Evolutionary conservation across 2,113 vertebrate species (phyloP).

Genomic region (Neolamprologus cancellatus): DNA sequence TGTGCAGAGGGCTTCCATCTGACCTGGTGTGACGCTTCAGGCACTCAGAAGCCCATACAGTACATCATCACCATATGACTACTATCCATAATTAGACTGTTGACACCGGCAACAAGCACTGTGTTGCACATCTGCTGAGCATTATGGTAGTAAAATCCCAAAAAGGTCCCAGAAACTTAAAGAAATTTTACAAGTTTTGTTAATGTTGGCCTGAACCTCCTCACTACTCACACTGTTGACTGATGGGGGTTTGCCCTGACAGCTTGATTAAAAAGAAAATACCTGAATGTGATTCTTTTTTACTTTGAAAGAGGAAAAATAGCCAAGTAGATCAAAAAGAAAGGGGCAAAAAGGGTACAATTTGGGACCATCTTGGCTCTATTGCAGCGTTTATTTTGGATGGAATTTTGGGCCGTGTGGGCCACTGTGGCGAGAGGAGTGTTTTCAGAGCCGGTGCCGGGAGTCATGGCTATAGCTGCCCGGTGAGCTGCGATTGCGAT

Average conservation of each 20-base stretch:
- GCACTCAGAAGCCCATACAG: background rate
- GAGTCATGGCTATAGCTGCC: conserved; percentile 95
- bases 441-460: conserved; percentile 89
- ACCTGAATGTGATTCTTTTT: conserved; percentile 13
- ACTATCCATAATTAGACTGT: background rate
- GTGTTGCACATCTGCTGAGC: conserved; percentile 13
- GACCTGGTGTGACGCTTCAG: background rate
- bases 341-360: background rate
- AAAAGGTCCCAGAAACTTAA: conserved; percentile 14
- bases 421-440: background rate
- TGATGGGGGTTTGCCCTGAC: background rate
- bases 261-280: background rate
- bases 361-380: conserved; percentile 48
- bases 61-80: background rate
- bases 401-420: background rate
- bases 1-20: conserved; percentile 7
- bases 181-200: background rate
- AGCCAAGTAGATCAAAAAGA: background rate
- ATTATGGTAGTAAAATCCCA: conserved; percentile 14
- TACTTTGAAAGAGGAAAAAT: conserved; percentile 12
- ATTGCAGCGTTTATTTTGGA: conserved; percentile 34
- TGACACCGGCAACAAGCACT: background rate
- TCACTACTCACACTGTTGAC: background rate
- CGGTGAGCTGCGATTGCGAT: conserved; percentile 88
- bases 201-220: background rate